Evolutionary conservation across 2,888 invertebrate species (phyloP).

Genomic region (Drosophila monieri): DNA sequence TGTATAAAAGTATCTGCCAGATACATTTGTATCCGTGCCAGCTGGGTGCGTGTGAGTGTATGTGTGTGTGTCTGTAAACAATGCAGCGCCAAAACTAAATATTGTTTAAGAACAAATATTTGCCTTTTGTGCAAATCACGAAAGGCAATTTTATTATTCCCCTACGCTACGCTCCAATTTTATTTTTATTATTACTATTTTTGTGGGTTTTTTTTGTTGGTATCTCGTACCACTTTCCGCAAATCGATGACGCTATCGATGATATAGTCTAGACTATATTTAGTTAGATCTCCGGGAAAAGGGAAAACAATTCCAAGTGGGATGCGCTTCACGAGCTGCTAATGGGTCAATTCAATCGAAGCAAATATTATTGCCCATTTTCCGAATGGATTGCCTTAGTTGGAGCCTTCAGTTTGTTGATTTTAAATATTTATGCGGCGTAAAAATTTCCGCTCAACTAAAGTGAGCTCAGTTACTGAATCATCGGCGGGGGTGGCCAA

Average conservation of each 20-base stretch:
- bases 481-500: slow-evolving; percentile 15
- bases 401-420: slow-evolving; percentile 24
- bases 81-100: slow-evolving; percentile 77
- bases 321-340: slow-evolving; percentile 77
- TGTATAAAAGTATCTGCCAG: slow-evolving; percentile 19
- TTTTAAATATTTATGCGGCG: slow-evolving; percentile 30
- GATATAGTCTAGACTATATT: slow-evolving; percentile 43
- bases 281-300: slow-evolving; percentile 26
- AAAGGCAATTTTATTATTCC: slow-evolving; percentile 49
- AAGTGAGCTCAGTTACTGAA: slow-evolving; percentile 26
- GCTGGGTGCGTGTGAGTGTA: slow-evolving; percentile 43
- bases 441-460: slow-evolving; percentile 21
- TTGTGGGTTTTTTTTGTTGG: slow-evolving; percentile 2
- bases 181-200: slow-evolving; percentile 11
- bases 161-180: slow-evolving; percentile 39
- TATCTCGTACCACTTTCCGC: slow-evolving; percentile 26
- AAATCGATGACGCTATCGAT: slow-evolving; percentile 72
- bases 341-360: slow-evolving; percentile 77
- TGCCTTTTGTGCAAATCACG: slow-evolving; percentile 76
- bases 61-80: slow-evolving; percentile 64
- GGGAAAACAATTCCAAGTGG: slow-evolving; percentile 34
- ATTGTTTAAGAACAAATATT: slow-evolving; percentile 79
- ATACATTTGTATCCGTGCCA: slow-evolving; percentile 27
- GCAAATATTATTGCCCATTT: slow-evolving; percentile 48
- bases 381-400: slow-evolving; percentile 30